Conservation (phyloP, 2,888 invertebrate species). For the Arge pagana region DNA sequence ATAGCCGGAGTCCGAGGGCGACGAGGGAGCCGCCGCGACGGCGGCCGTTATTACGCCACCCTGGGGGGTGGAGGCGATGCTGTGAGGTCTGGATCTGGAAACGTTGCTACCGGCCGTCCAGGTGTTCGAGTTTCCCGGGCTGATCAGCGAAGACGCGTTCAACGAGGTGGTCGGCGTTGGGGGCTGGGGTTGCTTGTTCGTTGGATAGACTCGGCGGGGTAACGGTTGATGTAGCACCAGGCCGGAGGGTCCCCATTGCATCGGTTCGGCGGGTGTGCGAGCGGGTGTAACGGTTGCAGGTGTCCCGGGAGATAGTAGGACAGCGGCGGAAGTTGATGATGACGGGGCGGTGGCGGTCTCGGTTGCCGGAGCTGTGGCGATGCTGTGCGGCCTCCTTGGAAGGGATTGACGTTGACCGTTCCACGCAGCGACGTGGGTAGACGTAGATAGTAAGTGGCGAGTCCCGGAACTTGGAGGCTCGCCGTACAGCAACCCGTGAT, state of each 20-base stretch:
- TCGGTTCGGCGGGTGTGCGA: slow-evolving; percentile 48
- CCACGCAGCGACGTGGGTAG: slow-evolving; percentile 53
- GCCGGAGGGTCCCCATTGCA: slow-evolving; percentile 54
- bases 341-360: slow-evolving; percentile 31
- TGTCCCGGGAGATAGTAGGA: slow-evolving; percentile 26
- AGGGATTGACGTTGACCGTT: slow-evolving; percentile 52
- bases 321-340: slow-evolving; percentile 30
- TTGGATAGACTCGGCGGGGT: slow-evolving; percentile 52
- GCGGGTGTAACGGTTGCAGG: slow-evolving; percentile 37
- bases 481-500: slow-evolving; percentile 25
- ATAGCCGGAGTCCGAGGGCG: slow-evolving; percentile 61
- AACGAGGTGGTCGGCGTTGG: slow-evolving; percentile 55
- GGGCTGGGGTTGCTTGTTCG: slow-evolving; percentile 62
- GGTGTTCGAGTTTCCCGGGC: slow-evolving; percentile 48
- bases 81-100: slow-evolving; percentile 50
- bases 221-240: slow-evolving; percentile 56
- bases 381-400: slow-evolving; percentile 66
- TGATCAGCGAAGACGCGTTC: slow-evolving; percentile 42
- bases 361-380: slow-evolving; percentile 61
- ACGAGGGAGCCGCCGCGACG: slow-evolving; percentile 47
- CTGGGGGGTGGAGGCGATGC: slow-evolving; percentile 52
- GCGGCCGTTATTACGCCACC: slow-evolving; percentile 38
- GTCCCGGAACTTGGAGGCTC: slow-evolving; percentile 19
- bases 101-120: slow-evolving; percentile 46
- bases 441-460: too few species aligned